Percentiles rank a stretch among this genome's conserved stretches.
Conservation (phyloP, 2,113 vertebrate genomes). For the Rana temporaria region DNA sequence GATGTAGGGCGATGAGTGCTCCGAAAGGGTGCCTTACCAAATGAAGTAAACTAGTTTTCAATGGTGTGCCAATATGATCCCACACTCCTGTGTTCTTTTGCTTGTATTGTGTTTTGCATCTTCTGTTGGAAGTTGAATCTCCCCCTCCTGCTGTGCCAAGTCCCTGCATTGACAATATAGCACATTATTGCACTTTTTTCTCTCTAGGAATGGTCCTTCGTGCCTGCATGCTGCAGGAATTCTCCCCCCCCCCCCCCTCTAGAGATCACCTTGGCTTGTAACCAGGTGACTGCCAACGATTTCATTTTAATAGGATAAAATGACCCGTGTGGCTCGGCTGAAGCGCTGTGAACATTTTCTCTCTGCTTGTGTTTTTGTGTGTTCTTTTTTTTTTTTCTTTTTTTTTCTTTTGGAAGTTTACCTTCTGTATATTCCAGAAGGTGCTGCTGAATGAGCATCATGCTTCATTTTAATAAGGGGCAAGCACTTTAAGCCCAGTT, state of each 20-base stretch:
- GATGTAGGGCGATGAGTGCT: no score
- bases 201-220: neutral
- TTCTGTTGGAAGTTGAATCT: neutral
- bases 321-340: conserved; percentile 7
- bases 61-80: no score
- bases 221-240: neutral
- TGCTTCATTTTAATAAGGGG: no score
- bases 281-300: conserved; percentile 36
- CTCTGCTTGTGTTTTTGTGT: neutral
- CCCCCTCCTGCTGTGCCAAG: neutral
- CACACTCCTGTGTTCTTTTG: neutral
- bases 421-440: conserved; percentile 8
- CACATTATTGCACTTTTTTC: conserved; percentile 7
- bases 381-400: no score
- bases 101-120: conserved; percentile 1
- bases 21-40: no score
- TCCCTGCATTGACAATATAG: neutral
- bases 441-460: no score
- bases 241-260: neutral
- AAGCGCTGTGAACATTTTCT: neutral
- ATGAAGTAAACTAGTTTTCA: no score
- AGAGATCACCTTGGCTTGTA: conserved; percentile 34
- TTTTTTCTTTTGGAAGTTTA: conserved; percentile 2
- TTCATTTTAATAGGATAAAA: conserved; percentile 34
- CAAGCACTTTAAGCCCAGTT: no score